Evolutionary conservation across 2,888 invertebrate genomes (phyloP).

Genomic region (Drosophila buzzatii): DNA sequence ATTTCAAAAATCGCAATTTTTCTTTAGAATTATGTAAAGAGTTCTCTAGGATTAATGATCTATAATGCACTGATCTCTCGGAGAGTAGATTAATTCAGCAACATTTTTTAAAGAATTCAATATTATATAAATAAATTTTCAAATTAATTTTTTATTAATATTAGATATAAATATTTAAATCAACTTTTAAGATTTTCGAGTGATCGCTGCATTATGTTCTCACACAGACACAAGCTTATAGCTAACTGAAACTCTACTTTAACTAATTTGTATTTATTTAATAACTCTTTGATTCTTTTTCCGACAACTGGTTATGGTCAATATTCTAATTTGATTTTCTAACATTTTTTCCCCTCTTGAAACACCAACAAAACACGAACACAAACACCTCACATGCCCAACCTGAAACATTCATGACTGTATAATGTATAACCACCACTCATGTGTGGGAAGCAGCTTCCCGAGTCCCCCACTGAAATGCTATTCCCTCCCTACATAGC

Average conservation of each 20-base stretch:
- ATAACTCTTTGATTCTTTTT: constrained; percentile 46
- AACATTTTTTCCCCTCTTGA: constrained; percentile 62
- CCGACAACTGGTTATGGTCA: constrained; percentile 77
- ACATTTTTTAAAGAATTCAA: neutral
- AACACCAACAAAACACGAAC: constrained; percentile 23
- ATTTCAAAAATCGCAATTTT: too few relatives aligned
- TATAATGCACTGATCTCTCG: constrained; percentile 6
- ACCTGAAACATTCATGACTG: constrained; percentile 23
- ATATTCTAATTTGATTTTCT: constrained; percentile 77
- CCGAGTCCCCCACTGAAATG: constrained; percentile 85
- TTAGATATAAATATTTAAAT: too few relatives aligned
- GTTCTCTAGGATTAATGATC: neutral
- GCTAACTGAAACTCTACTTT: constrained; percentile 16
- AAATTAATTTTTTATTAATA: too few relatives aligned
- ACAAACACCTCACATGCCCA: constrained; percentile 40
- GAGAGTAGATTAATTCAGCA: neutral
- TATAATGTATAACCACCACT: constrained; percentile 23
- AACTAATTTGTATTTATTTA: constrained; percentile 46
- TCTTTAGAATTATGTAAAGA: too few relatives aligned
- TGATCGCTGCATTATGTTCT: neutral
- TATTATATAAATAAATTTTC: too few relatives aligned
- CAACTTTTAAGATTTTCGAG: neutral
- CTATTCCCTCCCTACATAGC: constrained; percentile 85
- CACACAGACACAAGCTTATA: neutral
- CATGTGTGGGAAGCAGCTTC: constrained; percentile 74